Base-by-base conservation (phyloP, 1,140 invertebrate genomes). In the Papilio helenus region DNA sequence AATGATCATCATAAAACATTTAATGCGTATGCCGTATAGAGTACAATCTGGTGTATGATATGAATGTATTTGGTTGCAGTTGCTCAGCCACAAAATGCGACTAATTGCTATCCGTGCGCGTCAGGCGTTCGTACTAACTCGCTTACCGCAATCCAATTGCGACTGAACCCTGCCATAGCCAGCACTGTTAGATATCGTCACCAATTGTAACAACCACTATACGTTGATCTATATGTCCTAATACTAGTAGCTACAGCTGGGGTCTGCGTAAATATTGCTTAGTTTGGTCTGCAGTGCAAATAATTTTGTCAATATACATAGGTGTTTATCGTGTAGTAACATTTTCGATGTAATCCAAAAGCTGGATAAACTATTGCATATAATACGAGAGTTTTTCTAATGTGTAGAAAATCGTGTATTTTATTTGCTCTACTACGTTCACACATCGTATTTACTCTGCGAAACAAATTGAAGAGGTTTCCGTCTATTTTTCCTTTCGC, bases 71-170 rank as follows among this genome's bases (percentile, higher is more conserved):
- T 20, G 58, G 58, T 61, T 29, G 61, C 26, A 68, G 14, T 68
- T 16, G 61, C 14, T 68, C 26, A 51, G 26, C 49, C 74, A 58
- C 74, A 58, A 58, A 76, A 76, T 58, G 51, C 74, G 51, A 76
- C 74, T 76, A 76, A 76, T 76, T 58, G 74, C 55, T 34, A 49
- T 26, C n/a, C 26, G 23, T 29, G 51, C 74, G 49, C 74, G 29
- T 58, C 74, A 65, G 71, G 34, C 46, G 68, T 39, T 34, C 71
- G 72, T 72, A 74, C 78, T 83, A 83, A 83, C 80, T 78, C 77
- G 79, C 74, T 83, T 83, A 83, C 78, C 76, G 73, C 78, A 79
- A 81, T 81, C 77, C 29, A 80, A 80, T 82, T 80, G 76, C 77
- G 51, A 76, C 34, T n/a, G 49, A 77, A 65, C 80, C 46, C 46